phyloP scores from a whole-genome alignment of 2,113 vertebrate genomes.

The Ia io region DNA sequence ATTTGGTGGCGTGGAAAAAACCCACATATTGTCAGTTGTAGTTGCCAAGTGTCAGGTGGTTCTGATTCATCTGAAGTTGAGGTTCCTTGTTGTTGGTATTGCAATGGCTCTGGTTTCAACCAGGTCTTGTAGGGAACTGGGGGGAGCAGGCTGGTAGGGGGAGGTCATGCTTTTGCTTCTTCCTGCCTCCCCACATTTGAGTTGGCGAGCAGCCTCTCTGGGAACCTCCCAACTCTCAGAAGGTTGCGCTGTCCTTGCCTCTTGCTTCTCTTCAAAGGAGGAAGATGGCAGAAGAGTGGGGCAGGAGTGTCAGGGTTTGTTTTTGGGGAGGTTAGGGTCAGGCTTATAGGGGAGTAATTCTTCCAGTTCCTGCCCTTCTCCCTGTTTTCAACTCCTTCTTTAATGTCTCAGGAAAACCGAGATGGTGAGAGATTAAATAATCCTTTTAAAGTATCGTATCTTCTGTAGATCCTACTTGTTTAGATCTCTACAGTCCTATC shows the following conservation, averaged over 20 bases:
- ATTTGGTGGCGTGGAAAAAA: background rate
- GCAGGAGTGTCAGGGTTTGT: background rate
- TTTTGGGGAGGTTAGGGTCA: background rate
- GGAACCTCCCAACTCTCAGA: background rate
- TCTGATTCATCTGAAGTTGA: slow-evolving; percentile 35
- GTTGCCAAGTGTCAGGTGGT: background rate
- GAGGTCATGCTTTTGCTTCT: background rate
- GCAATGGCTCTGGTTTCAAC: slow-evolving; percentile 27
- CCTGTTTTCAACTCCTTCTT: background rate
- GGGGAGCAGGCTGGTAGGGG: background rate
- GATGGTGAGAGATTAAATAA: background rate
- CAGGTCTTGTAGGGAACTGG: background rate
- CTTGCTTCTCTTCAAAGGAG: background rate
- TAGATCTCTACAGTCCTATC: background rate
- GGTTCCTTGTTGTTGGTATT: background rate
- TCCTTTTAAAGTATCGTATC: background rate
- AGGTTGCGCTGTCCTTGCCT: background rate
- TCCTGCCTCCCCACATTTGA: background rate
- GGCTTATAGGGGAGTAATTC: background rate
- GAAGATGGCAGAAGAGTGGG: background rate
- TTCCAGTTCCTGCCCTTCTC: background rate
- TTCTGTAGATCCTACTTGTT: background rate
- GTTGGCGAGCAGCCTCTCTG: background rate
- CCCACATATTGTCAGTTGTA: background rate
- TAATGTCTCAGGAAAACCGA: slow-evolving; percentile 24